These are phyloP conservation scores for Drosophila merina DNA, from an alignment of 2,888 invertebrate genomes.

Conservation along the genomic window DNA sequence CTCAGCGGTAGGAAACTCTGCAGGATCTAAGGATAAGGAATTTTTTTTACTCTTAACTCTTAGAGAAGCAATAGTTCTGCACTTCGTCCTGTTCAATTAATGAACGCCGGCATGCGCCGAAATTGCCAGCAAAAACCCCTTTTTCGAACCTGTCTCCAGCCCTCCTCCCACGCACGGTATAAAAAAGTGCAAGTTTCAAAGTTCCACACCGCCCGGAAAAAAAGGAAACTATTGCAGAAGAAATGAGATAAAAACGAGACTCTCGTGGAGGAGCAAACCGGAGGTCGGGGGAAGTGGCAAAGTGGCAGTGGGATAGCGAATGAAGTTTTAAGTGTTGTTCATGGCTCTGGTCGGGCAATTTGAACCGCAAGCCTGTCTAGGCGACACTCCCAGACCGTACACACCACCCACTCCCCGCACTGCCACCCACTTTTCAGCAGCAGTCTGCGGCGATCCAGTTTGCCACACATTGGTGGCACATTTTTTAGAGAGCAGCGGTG, in stretches of 20 bases:
- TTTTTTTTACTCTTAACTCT: neutral
- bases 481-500: conserved; percentile 5
- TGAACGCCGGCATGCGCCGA: conserved; percentile 13
- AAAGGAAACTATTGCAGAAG: conserved; percentile 21
- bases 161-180: neutral
- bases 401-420: neutral
- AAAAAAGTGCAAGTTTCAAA: conserved; percentile 63
- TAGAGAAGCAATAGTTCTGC: neutral
- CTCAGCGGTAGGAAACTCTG: neutral
- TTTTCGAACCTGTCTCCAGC: neutral
- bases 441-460: conserved; percentile 35
- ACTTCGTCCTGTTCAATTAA: conserved; percentile 31
- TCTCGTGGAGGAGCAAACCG: neutral
- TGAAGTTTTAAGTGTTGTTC: conserved; percentile 65
- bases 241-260: conserved; percentile 32
- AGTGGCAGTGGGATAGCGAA: conserved; percentile 36
- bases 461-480: conserved; percentile 35
- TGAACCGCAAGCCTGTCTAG: conserved; percentile 54
- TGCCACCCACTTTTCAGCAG: conserved; percentile 9
- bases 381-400: conserved; percentile 59
- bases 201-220: conserved; percentile 39
- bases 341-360: conserved; percentile 47
- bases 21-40: neutral
- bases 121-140: neutral
- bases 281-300: neutral